Evolutionary conservation across 2,797 vertebrate genomes (phyloP).

Genomic region (Macroramphosus scolopax): DNA sequence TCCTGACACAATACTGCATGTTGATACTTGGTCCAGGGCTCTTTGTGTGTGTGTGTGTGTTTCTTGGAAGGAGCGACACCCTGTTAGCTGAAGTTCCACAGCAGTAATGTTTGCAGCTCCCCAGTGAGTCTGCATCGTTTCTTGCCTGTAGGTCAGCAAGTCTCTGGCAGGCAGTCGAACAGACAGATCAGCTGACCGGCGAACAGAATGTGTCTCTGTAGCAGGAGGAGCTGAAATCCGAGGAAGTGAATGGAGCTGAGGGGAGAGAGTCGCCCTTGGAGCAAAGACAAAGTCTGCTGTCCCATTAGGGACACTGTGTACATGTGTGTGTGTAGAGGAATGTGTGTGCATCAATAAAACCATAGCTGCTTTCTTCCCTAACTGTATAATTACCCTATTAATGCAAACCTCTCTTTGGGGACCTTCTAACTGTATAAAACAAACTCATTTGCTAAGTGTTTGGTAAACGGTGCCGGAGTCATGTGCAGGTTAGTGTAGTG

Average conservation of each 20-base stretch:
- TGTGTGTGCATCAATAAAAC: constrained; percentile 66
- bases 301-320: constrained; percentile 27
- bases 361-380: constrained; percentile 53
- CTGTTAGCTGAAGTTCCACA: constrained; percentile 34
- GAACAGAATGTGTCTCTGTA: constrained; percentile 37
- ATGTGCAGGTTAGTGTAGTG: constrained; percentile 10
- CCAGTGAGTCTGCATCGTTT: constrained; percentile 51
- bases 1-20: constrained; percentile 27
- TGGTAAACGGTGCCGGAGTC: constrained; percentile 12
- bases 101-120: constrained; percentile 49
- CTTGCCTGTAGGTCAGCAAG: constrained; percentile 46
- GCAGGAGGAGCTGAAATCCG: constrained; percentile 24
- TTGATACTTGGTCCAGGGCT: constrained; percentile 28
- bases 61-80: constrained; percentile 22
- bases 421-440: constrained; percentile 57
- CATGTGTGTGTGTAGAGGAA: constrained; percentile 7
- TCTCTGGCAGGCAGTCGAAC: constrained; percentile 42
- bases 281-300: constrained; percentile 45
- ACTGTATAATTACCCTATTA: constrained; percentile 75
- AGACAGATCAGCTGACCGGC: constrained; percentile 38
- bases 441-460: too few relatives aligned
- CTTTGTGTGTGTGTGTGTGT: constrained; percentile 8
- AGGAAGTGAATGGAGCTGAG: constrained; percentile 33
- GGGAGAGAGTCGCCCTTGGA: constrained; percentile 58
- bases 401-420: constrained; percentile 70